Evolutionary conservation across 2,888 invertebrate species (phyloP).

Genomic region (Caenorhabditis drosophilae): DNA sequence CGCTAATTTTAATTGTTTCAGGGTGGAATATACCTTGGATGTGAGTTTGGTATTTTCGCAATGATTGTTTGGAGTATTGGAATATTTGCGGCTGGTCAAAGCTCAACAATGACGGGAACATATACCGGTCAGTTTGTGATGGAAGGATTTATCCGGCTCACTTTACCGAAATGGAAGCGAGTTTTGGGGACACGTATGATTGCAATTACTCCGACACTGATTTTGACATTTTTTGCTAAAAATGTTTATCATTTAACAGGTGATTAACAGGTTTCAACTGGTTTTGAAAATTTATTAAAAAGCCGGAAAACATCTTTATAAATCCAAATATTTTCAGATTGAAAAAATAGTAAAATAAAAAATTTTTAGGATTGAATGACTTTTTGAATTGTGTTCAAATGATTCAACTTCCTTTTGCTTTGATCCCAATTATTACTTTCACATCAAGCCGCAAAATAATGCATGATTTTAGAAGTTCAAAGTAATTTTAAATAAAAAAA

Average conservation of each 20-base stretch:
- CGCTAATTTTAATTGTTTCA: constrained; percentile 4
- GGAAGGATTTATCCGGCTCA: constrained; percentile 80
- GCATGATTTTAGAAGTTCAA: constrained; percentile 83
- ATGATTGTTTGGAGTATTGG: constrained; percentile 74
- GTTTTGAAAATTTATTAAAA: background rate
- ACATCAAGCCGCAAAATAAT: constrained; percentile 81
- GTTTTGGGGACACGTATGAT: constrained; percentile 83
- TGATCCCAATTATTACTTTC: constrained; percentile 84
- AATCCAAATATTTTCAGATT: too few species aligned
- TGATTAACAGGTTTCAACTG: background rate
- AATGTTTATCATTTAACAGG: constrained; percentile 63
- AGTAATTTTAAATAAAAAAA: too few species aligned
- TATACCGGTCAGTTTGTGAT: constrained; percentile 72
- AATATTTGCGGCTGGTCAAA: constrained; percentile 73
- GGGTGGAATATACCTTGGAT: constrained; percentile 72
- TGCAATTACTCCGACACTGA: constrained; percentile 77
- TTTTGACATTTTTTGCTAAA: constrained; percentile 70
- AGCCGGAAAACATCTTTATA: background rate
- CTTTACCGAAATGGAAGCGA: constrained; percentile 86
- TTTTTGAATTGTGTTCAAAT: constrained; percentile 75
- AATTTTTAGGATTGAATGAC: constrained; percentile 79
- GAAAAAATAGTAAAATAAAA: background rate
- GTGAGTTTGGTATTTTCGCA: constrained; percentile 72
- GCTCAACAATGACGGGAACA: constrained; percentile 74
- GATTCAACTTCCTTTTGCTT: constrained; percentile 84